Evolutionary conservation across 2,888 invertebrate genomes (phyloP), one percentile per base, ranked within the genome.

Genomic region (Mystacides longicornis): DNA sequence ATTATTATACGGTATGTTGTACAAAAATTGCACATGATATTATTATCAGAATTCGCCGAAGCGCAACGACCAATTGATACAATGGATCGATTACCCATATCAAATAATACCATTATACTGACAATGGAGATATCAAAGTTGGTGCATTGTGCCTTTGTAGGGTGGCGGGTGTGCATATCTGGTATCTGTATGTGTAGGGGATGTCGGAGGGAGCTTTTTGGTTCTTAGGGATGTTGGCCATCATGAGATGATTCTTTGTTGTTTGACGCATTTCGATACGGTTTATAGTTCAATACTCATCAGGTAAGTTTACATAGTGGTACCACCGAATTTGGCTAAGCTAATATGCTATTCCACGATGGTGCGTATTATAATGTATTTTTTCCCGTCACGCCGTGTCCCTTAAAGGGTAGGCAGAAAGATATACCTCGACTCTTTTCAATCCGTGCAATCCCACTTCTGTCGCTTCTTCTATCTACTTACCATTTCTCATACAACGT

Each of bases 71-170:
- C 23, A 18, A 23, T 23, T 49, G 49, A 49, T 27, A 60, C 54
- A 60, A 60, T 46, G 43, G 57, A 47, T 45, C 51, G 54, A 51
- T 55, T 57, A 60, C 57, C 50, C 53, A 58, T 60, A 51, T 46
- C 52, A 46, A 37, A 55, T 58, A 60, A 60, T 54, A 55, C 58
- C 52, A 56, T 60, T 58, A 60, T 60, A 51, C 52, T 47, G 51
- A 58, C 60, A 60, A 60, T 58, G 58, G 42, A 23, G 43, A 23
- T 51, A 57, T 57, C 58, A 54, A 56, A 49, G 49, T 23, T 11
- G 3, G 43, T 46, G 58, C 56, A 52, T 59, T 55, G 51, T 54
- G 50, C 49, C 21, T 23, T 47, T 48, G 45, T 52, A 55, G 49
- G 57, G 60, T 57, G 14, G 37, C 37, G 7, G 37, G 7, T 16